These are phyloP conservation scores for Centrocercus urophasianus DNA, from an alignment of 2,113 vertebrate species.

Conservation along the genomic window DNA sequence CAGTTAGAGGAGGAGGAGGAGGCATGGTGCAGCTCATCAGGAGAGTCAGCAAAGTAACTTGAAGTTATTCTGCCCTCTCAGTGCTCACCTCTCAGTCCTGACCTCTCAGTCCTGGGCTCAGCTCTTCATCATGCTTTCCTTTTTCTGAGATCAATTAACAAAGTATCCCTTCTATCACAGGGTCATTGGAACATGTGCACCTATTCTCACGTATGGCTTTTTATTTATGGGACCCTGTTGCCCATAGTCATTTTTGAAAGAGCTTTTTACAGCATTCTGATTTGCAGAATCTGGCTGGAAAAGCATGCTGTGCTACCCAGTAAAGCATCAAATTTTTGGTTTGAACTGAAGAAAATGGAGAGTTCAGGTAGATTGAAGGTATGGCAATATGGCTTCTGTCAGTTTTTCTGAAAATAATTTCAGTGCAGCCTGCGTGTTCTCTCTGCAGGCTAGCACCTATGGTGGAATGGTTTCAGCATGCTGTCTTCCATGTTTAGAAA, in stretches of 20 bases:
- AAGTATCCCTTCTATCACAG: background rate
- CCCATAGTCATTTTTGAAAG: background rate
- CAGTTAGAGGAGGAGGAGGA: rapidly evolving
- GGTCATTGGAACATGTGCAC: background rate
- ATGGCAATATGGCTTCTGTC: background rate
- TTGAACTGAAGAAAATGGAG: background rate
- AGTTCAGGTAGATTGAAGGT: background rate
- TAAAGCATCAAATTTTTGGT: rapidly evolving
- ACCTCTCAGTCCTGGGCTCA: background rate
- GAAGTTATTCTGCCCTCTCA: background rate
- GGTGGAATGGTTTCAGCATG: background rate
- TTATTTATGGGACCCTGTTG: rapidly evolving
- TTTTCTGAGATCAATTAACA: background rate
- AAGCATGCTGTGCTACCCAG: background rate
- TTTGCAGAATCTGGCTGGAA: background rate
- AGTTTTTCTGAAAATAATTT: background rate
- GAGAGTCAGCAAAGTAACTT: background rate
- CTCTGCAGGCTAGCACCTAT: background rate
- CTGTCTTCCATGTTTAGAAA: background rate
- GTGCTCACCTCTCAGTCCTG: background rate
- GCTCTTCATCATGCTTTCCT: background rate
- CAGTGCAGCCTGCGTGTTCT: background rate
- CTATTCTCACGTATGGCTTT: rapidly evolving
- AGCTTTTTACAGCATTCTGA: background rate
- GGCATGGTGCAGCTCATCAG: background rate